A percentile compares a stretch with the other conserved stretches of the same genome.
These are phyloP conservation scores for Myotis yumanensis DNA, from an alignment of 2,113 vertebrate species.

Conservation along the genomic window DNA sequence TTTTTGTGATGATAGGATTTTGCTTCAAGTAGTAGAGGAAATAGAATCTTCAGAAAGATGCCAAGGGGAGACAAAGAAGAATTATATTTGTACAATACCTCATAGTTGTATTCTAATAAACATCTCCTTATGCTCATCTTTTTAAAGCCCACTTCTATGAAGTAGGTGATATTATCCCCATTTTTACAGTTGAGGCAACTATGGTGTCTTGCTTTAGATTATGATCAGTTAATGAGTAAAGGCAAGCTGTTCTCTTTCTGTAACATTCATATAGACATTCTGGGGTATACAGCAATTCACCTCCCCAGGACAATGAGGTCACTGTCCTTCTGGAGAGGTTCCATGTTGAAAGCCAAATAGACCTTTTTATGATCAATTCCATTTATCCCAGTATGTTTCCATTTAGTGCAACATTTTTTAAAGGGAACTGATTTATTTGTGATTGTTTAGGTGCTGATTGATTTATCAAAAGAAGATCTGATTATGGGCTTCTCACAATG, in stretches of 20 bases:
- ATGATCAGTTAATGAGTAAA: background rate
- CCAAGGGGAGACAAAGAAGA: background rate
- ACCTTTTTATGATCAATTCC: background rate
- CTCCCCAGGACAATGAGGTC: background rate
- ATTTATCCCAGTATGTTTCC: background rate
- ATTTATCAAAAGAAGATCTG: constrained; percentile 91
- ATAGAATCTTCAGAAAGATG: background rate
- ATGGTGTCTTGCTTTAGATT: background rate
- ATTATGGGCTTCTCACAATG: constrained; percentile 89
- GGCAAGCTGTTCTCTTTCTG: background rate
- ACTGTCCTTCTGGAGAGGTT: background rate
- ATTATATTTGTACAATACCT: background rate
- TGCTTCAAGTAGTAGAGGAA: background rate
- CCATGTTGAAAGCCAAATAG: background rate
- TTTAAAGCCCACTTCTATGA: background rate
- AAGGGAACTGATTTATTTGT: constrained; percentile 49
- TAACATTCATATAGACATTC: background rate
- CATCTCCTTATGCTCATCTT: background rate
- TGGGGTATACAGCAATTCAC: background rate
- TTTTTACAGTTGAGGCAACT: constrained; percentile 5
- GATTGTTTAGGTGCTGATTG: constrained; percentile 87
- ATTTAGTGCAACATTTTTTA: background rate
- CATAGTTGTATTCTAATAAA: constrained; percentile 2
- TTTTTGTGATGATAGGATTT: constrained; percentile 31
- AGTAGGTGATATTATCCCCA: background rate